Conservation (phyloP, 1,140 invertebrate genomes). For the Dreissena polymorpha region DNA sequence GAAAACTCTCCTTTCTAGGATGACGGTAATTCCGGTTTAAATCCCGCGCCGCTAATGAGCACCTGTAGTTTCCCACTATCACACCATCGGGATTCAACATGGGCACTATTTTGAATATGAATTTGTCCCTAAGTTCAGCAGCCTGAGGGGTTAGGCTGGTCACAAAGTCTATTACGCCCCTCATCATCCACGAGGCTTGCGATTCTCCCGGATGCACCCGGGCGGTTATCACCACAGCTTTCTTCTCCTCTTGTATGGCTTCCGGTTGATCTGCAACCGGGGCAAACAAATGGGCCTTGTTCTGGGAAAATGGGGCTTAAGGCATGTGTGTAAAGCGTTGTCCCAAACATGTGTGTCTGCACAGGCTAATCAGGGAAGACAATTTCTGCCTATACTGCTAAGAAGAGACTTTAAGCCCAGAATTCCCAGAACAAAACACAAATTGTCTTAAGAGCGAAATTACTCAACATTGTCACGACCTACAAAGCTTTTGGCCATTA, state of each 20-base stretch:
- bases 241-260: slow-evolving; percentile 68
- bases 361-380: too few species aligned
- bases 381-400: too few species aligned
- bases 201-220: slow-evolving; percentile 79
- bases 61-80: slow-evolving; percentile 79
- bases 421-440: too few species aligned
- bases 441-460: too few species aligned
- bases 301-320: too few species aligned
- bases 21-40: slow-evolving; percentile 78
- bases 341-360: too few species aligned
- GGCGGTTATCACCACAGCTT: slow-evolving; percentile 81
- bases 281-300: neutral
- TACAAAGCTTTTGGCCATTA: too few species aligned
- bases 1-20: slow-evolving; percentile 76
- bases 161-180: slow-evolving; percentile 77
- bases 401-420: too few species aligned
- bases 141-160: slow-evolving; percentile 71
- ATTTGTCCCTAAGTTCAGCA: slow-evolving; percentile 71
- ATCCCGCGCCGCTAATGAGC: slow-evolving; percentile 76
- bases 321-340: too few species aligned
- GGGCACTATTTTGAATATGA: slow-evolving; percentile 86
- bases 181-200: slow-evolving; percentile 80
- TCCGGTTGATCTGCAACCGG: slow-evolving; percentile 50
- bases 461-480: too few species aligned
- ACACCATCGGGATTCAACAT: slow-evolving; percentile 80